Evolutionary conservation across 2,888 invertebrate species (phyloP).

Genomic region (Physocephala rufipes): DNA sequence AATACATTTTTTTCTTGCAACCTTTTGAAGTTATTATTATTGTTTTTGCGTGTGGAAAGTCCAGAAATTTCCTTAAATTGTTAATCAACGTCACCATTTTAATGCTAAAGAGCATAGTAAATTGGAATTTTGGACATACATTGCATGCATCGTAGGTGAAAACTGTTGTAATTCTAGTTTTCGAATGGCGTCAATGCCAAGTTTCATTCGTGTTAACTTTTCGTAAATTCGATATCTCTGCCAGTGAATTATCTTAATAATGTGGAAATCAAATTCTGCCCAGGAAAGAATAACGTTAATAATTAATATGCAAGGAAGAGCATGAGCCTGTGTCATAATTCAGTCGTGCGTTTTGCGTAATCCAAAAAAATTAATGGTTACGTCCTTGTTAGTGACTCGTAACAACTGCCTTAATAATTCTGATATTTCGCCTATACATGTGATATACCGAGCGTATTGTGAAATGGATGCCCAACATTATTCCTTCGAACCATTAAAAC

Average conservation of each 20-base stretch:
- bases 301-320: neutral
- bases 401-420: slow-evolving; percentile 5
- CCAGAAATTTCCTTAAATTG: neutral
- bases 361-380: slow-evolving; percentile 6
- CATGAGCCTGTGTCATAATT: neutral
- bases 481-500: neutral
- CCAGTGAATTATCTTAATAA: slow-evolving; percentile 3
- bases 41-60: slow-evolving; percentile 55
- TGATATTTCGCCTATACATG: too few species aligned
- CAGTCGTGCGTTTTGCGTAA: slow-evolving; percentile 29
- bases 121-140: neutral
- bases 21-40: slow-evolving; percentile 68
- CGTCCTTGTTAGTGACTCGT: slow-evolving; percentile 12
- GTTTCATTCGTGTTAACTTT: slow-evolving; percentile 4
- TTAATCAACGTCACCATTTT: too few species aligned
- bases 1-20: slow-evolving; percentile 74
- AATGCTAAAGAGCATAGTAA: neutral
- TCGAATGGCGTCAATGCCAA: slow-evolving; percentile 32
- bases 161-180: neutral
- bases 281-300: neutral
- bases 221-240: slow-evolving; percentile 1
- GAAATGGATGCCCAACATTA: neutral
- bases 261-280: neutral
- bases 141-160: neutral
- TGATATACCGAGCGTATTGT: neutral